Evolutionary conservation across 2,888 invertebrate genomes (phyloP), one percentile per base, ranked within the genome.

Genomic region (Platynereis dumerilii): DNA sequence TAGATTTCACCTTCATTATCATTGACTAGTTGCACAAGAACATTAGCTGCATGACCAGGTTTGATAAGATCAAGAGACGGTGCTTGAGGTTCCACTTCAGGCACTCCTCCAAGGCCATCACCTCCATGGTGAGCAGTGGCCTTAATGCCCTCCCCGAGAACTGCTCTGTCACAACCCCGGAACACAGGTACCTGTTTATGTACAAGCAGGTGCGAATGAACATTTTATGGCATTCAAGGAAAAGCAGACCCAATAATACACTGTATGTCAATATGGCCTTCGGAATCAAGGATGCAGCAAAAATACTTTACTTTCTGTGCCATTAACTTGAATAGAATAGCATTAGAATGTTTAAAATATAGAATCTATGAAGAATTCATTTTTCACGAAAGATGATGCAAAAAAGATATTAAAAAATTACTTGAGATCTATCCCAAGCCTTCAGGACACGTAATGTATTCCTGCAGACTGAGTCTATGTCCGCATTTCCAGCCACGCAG

Each of bases 401-500:
- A 22, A 52, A 52, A 10, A 20, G 17, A 24, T 22, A 52, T 24
- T 52, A 24, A 7, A 24, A 7, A 45, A 42, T 56, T 28, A 62
- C 62, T 44, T 62, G 56, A 1, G 28, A 12, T 24, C 56, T 42
- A 45, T 56, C 62, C 10, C 57, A 56, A 27, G 45, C 56, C 12
- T 62, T n/a, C 7, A 93, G 81, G 60, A 91, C 88, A 71, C 90
- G 87, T 54, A 90, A 87, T 27, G 91, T 90, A 78, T 93, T 93
- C 22, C 83, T 84, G 29, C 87, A 87, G 0, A 90, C 91, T 77
- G 91, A 88, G 15, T 90, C 87, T 59, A 92, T 85, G 1, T 81
- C 83, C 0, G 91, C 90, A 77, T 93, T 93, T 0, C 93, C 93
- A 73, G 88, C 87, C 0, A 89, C 90, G 60, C 91, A 91, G 0